A percentile compares a stretch with the other conserved stretches of the same genome.
These are phyloP conservation scores for Galago senegalensis DNA, from an alignment of 2,797 vertebrate genomes.

Conservation along the genomic window DNA sequence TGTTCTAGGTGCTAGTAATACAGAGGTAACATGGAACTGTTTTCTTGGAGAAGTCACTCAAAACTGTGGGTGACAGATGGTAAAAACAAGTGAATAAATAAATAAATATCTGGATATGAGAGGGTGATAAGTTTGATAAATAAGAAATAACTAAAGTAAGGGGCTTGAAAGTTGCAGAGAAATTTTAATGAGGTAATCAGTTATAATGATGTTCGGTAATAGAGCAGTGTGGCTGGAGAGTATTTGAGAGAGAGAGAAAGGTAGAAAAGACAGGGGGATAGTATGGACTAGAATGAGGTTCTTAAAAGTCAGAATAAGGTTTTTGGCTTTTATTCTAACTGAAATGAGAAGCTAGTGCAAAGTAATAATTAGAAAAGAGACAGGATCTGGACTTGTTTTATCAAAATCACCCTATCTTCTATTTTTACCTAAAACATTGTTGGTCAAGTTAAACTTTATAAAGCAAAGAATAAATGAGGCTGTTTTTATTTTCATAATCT, in stretches of 20 bases:
- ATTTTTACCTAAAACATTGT: not conserved
- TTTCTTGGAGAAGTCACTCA: not conserved
- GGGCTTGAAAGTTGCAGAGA: not conserved
- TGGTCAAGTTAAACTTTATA: not conserved
- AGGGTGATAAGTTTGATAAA: not conserved
- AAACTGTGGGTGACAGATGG: not conserved
- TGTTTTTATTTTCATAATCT: not conserved
- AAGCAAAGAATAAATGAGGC: rapidly evolving
- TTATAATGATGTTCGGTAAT: not conserved
- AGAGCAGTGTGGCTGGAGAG: not conserved
- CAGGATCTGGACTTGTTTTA: not conserved
- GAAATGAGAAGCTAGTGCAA: not conserved
- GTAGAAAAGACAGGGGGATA: not conserved
- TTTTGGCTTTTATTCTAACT: not conserved
- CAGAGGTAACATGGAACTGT: not conserved
- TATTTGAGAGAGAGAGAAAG: not conserved
- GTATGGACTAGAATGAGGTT: not conserved
- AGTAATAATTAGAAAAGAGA: not conserved
- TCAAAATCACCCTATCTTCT: not conserved
- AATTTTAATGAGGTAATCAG: not conserved
- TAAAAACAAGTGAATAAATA: not conserved
- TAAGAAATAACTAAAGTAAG: not conserved
- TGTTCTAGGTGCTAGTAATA: not conserved
- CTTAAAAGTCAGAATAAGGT: not conserved
- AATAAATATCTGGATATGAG: not conserved